A percentile compares a stretch with the other conserved stretches of the same genome.
Evolutionary conservation across 2,888 invertebrate species (phyloP).

Genomic region (Macropis europaea): DNA sequence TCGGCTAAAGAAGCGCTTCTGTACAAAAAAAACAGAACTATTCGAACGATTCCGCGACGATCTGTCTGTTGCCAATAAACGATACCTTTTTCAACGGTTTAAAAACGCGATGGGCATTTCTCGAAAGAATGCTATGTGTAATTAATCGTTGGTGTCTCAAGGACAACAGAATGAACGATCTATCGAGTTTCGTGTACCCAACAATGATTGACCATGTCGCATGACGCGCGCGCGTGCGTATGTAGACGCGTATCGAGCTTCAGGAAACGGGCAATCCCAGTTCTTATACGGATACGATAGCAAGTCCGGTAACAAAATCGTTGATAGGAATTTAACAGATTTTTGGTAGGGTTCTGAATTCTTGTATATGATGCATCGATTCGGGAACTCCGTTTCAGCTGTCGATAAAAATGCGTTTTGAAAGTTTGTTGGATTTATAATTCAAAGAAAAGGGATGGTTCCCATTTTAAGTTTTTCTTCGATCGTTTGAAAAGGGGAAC

Average conservation of each 20-base stretch:
- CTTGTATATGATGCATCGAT: slow-evolving; percentile 4
- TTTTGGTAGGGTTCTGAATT: slow-evolving; percentile 10
- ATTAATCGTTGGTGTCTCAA: background rate
- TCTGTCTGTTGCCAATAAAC: slow-evolving; percentile 4
- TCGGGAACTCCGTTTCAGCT: background rate
- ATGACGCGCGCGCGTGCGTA: background rate
- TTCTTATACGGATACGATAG: background rate
- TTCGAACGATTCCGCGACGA: slow-evolving; percentile 14
- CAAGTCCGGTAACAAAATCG: background rate
- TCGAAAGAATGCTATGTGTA: background rate
- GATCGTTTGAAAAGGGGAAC: no score
- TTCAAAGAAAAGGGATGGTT: no score
- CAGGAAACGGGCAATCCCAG: background rate
- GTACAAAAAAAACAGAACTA: no score
- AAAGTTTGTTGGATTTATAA: background rate
- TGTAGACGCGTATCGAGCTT: background rate
- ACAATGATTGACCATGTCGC: slow-evolving; percentile 5
- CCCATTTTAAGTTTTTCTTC: no score
- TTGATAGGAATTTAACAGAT: background rate
- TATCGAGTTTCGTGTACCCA: background rate
- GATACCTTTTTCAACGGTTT: background rate
- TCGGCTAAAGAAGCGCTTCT: no score
- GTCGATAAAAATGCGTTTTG: background rate
- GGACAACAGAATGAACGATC: background rate
- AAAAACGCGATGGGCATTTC: background rate